A percentile compares a stretch with the other conserved stretches of the same genome.
Conservation (phyloP, 2,797 vertebrate genomes). For the Euthynnus affinis region DNA sequence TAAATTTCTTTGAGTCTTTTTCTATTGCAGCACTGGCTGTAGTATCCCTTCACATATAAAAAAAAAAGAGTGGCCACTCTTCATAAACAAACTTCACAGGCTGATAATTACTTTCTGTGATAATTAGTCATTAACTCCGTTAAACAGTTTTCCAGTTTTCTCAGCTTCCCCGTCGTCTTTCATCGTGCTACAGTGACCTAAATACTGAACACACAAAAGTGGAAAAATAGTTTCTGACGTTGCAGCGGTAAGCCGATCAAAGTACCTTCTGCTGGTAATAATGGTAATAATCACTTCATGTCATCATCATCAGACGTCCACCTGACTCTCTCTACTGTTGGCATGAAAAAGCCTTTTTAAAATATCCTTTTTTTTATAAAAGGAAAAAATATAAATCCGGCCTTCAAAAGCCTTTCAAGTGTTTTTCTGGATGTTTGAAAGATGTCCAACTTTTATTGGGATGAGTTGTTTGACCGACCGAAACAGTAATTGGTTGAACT, state of each 20-base stretch:
- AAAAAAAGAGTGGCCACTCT: no score
- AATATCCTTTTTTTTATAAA: background rate
- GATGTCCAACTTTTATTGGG: slow-evolving; percentile 10
- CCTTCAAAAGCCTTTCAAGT: background rate
- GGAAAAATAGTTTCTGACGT: background rate
- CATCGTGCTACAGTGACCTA: background rate
- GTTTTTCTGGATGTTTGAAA: slow-evolving; percentile 9
- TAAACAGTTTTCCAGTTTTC: background rate
- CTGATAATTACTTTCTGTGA: no score
- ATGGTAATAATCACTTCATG: slow-evolving; percentile 4
- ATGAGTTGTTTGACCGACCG: slow-evolving; percentile 8
- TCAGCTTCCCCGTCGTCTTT: background rate
- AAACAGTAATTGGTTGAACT: background rate
- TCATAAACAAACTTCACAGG: no score
- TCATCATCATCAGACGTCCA: background rate
- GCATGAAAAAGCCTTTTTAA: background rate
- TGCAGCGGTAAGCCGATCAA: background rate
- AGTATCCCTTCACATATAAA: no score
- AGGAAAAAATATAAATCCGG: background rate
- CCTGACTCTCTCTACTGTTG: no score
- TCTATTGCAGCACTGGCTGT: no score
- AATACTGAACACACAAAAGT: background rate
- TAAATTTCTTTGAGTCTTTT: no score
- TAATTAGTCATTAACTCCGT: background rate
- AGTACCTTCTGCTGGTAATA: background rate